Evolutionary conservation across 2,888 invertebrate species (phyloP), one percentile per base, ranked within the genome.

Genomic region (Acanthosepion lycidas): DNA sequence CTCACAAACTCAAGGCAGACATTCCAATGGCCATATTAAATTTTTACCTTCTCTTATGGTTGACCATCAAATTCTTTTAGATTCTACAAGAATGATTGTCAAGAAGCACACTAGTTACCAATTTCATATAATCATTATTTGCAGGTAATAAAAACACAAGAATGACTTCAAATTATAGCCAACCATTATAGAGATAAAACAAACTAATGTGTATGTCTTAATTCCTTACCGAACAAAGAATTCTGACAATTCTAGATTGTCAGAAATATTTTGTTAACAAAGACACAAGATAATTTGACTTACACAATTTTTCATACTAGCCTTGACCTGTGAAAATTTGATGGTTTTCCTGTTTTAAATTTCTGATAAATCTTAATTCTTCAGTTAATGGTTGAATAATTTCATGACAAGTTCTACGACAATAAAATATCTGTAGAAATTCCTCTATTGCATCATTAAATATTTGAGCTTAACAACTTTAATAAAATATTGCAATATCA

Each of bases 81-180:
- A 78, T 78, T 78, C 23, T 23, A 23, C 20, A 5, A 59, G 78
- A 78, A n/a, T 78, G 78, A 18, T n/a, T 78, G 6, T 59, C 55
- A 59, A 59, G 78, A 78, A 78, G 78, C 12, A 78, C 12, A n/a
- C n/a, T 78, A n/a, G n/a, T n/a, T n/a, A n/a, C n/a, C n/a, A 0
- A n/a, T 78, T 78, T 78, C n/a, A 78, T n/a, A 78, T 78, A 78
- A 78, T 78, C 12, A 78, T n/a, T 78, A 78, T n/a, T n/a, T 78
- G n/a, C 78, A n/a, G 18, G 5, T 8, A 78, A 78, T n/a, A n/a
- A n/a, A 78, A 12, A n/a, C 4, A 78, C 28, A 15, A 78, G 9
- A n/a, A 12, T n/a, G 0, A n/a, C n/a, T 78, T n/a, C 4, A 15
- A 78, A 78, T 78, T 9, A 78, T n/a, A n/a, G 23, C 23, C 64